Evolutionary conservation across 2,888 invertebrate genomes (phyloP).

Genomic region (Tribolium freemani): DNA sequence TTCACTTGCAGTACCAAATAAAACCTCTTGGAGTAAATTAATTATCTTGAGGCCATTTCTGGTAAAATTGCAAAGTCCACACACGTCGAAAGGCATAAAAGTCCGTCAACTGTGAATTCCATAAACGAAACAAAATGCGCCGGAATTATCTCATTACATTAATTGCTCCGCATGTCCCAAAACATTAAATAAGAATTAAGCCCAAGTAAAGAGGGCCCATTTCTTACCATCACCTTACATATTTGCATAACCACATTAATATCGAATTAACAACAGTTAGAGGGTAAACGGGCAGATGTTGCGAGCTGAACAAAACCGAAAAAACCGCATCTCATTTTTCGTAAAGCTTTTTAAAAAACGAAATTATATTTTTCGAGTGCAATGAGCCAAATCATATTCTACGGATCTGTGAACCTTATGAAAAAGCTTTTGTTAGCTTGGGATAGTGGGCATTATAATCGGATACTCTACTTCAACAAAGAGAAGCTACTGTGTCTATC

Average conservation of each 20-base stretch:
- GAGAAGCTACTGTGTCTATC: constrained; percentile 60
- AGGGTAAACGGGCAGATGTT: constrained; percentile 38
- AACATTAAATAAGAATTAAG: constrained; percentile 33
- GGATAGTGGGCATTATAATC: constrained; percentile 62
- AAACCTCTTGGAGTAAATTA: background rate
- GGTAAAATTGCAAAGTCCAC: constrained; percentile 1
- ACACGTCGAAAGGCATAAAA: constrained; percentile 3
- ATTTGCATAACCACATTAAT: constrained; percentile 51
- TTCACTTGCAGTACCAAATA: background rate
- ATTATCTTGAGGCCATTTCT: background rate
- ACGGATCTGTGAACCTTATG: constrained; percentile 64
- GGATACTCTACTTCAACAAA: constrained; percentile 64
- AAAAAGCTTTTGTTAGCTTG: constrained; percentile 62
- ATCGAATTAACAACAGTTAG: constrained; percentile 48
- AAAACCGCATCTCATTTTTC: constrained; percentile 50
- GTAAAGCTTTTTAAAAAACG: constrained; percentile 55
- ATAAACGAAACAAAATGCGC: constrained; percentile 6
- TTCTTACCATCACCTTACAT: constrained; percentile 26
- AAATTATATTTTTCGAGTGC: constrained; percentile 66
- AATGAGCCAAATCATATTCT: constrained; percentile 68
- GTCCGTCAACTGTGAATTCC: background rate
- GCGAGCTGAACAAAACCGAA: constrained; percentile 43
- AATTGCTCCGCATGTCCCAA: constrained; percentile 3
- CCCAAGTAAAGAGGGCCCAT: constrained; percentile 7
- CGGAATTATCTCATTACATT: constrained; percentile 22